Conservation (phyloP, 1,140 invertebrate genomes). For the Procambarus virginalis region DNA sequence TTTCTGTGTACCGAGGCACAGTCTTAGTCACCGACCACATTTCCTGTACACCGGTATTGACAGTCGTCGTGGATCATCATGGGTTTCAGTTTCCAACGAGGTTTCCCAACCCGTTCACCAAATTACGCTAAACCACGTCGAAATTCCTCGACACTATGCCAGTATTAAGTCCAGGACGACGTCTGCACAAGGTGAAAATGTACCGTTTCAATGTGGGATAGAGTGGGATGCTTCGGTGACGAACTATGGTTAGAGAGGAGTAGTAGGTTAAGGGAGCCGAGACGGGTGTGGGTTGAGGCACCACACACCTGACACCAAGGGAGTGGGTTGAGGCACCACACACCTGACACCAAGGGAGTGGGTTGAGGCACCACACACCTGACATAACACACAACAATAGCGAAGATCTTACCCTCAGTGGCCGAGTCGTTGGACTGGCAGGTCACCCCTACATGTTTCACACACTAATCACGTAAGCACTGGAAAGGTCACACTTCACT, state of each 20-base stretch:
- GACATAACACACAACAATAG: background rate
- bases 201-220: too few species aligned
- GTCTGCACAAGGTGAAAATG: too few species aligned
- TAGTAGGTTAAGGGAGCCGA: background rate
- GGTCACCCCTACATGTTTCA: conserved; percentile 22
- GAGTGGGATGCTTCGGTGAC: too few species aligned
- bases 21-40: conserved; percentile 38
- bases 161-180: too few species aligned
- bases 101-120: background rate
- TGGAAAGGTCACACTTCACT: conserved; percentile 38
- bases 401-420: background rate
- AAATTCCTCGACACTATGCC: too few species aligned
- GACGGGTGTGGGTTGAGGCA: background rate
- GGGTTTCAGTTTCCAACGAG: background rate
- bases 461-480: conserved; percentile 20
- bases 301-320: too few species aligned
- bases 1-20: conserved; percentile 42
- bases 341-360: too few species aligned
- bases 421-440: too few species aligned
- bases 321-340: too few species aligned
- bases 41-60: conserved; percentile 41
- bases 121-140: too few species aligned
- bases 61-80: conserved; percentile 14
- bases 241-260: too few species aligned
- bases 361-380: background rate